Evolutionary conservation across 1,140 invertebrate species (phyloP), one percentile per base, ranked within the genome.

Genomic region (Atopsyche davidsoni): DNA sequence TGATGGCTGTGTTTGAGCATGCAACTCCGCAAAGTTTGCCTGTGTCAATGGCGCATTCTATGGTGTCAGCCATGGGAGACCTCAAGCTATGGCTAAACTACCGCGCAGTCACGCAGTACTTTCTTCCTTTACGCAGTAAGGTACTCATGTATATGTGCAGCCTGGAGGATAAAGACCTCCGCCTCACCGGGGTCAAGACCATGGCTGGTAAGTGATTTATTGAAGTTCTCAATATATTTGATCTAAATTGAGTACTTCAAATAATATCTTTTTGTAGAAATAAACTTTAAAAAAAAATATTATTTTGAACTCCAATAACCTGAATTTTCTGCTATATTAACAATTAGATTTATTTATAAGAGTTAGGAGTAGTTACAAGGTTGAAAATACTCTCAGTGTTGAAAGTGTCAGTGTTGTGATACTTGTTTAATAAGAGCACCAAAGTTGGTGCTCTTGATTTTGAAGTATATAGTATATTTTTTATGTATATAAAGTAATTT

Each of bases 71-170:
- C 62, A 86, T 93, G 53, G 89, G 90, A 50, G 93, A 94, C 78
- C 81, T 96, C 31, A 91, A 94, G 64, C 70, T 93, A n/a, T 96
- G 92, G 92, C 79, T 96, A 58, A 94, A 94, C 72, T 91, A 89
- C 60, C 81, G 86, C 59, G 89, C 88, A 42, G 85, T 93, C 34
- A 80, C 92, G 59, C 87, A 92, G 64, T 77, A 89, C 51, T 89
- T 93, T 65, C 83, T 92, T 63, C 90, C 90, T 25, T 68, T 95
- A 31, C 78, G 91, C 40, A 84, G 86, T 52, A 82, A 85, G 60
- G 87, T 94, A 51, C 78, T 96, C 58, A 81, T 87, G 50, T 96
- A 94, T 62, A 92, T 96, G 89, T 95, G 92, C 69, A 87, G 85
- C 63, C 78, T 96, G 43, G 86, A 84, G 21, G 92, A 96, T 67